Evolutionary conservation across 1,140 invertebrate species (phyloP).

Genomic region (Halictus rubicundus): DNA sequence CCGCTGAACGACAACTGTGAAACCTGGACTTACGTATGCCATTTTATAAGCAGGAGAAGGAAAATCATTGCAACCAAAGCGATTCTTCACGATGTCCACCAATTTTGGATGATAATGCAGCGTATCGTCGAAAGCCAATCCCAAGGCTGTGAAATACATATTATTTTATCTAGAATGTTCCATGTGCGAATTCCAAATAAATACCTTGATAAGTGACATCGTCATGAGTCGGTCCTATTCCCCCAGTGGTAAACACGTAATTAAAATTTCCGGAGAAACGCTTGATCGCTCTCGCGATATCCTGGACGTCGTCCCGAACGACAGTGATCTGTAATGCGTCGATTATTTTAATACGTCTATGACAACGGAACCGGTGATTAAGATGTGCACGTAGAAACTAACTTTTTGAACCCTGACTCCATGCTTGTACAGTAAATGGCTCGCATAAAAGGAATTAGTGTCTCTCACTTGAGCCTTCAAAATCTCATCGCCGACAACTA

Average conservation of each 20-base stretch:
- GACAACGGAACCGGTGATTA: too few relatives aligned
- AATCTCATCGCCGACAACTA: conserved; percentile 92
- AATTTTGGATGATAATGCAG: conserved; percentile 83
- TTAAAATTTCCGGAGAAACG: conserved; percentile 83
- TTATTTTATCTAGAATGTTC: not conserved
- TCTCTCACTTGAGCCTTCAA: conserved; percentile 90
- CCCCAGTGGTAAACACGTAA: conserved; percentile 89
- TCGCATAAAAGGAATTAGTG: conserved; percentile 87
- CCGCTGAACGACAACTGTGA: not conserved
- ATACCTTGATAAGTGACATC: conserved; percentile 90
- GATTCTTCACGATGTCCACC: conserved; percentile 81
- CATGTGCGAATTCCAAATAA: not conserved
- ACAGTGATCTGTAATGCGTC: conserved; percentile 83
- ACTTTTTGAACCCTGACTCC: conserved; percentile 86
- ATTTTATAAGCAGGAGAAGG: conserved; percentile 80
- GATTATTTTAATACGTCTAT: not conserved
- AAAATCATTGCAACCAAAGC: conserved; percentile 72
- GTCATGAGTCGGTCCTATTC: conserved; percentile 93
- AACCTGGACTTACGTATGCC: conserved; percentile 71
- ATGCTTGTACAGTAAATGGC: conserved; percentile 83
- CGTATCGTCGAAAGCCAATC: conserved; percentile 85
- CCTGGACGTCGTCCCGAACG: conserved; percentile 86
- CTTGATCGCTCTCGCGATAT: conserved; percentile 86
- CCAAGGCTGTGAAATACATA: conserved; percentile 78
- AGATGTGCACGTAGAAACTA: conserved; percentile 39